These are phyloP conservation scores for Daktulosphaira vitifoliae DNA, from an alignment of 1,140 invertebrate genomes.

Conservation along the genomic window DNA sequence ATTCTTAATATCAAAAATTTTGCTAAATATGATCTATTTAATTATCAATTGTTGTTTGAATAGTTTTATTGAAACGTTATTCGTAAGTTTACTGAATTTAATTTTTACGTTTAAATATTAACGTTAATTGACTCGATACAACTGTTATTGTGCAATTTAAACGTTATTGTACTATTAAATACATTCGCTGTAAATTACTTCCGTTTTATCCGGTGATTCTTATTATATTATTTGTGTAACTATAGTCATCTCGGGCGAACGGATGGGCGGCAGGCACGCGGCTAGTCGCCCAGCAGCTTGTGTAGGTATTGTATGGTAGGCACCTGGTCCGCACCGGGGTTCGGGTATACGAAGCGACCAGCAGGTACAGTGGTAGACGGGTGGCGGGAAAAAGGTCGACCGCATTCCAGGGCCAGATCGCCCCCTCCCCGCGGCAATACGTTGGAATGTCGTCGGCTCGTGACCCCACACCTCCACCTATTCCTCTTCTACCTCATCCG, in stretches of 20 bases:
- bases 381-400: conserved; percentile 30
- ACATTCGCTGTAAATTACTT: too few relatives aligned
- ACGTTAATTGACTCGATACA: too few relatives aligned
- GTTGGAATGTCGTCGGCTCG: conserved; percentile 31
- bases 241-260: background rate
- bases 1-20: too few relatives aligned
- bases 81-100: too few relatives aligned
- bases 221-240: too few relatives aligned
- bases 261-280: background rate
- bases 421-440: conserved; percentile 4
- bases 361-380: background rate
- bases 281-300: background rate
- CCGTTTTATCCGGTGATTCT: too few relatives aligned
- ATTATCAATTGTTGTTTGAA: too few relatives aligned
- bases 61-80: too few relatives aligned
- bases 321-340: conserved; percentile 30
- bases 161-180: too few relatives aligned
- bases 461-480: conserved; percentile 20
- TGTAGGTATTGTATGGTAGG: conserved; percentile 19
- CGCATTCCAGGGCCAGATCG: conserved; percentile 31
- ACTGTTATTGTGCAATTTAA: too few relatives aligned
- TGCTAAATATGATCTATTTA: too few relatives aligned
- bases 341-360: background rate
- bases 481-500: background rate
- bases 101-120: too few relatives aligned